Base-by-base conservation (phyloP, 1,140 invertebrate genomes). In the Lasaia peninsularis region DNA sequence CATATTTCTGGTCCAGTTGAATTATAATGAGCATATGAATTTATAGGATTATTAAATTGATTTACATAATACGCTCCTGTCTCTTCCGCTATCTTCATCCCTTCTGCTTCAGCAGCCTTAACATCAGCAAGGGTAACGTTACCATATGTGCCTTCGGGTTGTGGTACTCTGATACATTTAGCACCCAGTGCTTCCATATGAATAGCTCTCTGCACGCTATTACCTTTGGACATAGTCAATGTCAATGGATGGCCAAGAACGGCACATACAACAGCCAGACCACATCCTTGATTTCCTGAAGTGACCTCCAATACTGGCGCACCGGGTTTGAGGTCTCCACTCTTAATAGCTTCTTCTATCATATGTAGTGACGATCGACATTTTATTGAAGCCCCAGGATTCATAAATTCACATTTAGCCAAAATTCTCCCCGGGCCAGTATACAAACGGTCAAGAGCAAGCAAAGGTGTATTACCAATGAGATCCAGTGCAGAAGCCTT, bases 331-430 rank as follows among this genome's bases (percentile, higher is more conserved):
- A 88, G 54, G 7, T 70, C 58, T 10, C 85, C 82, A 24, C 51
- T 71, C 49, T 73, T 67, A 1, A 59, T 55, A 8, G 85, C 85
- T 18, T 70, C 64, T 18, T 71, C 52, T 54, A 88, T 75, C 85
- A 88, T 88, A 52, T 75, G 63, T 12, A 86, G 24, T 2, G 85
- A 83, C 5, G 85, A 86, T 2, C 85, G 72, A 40, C 77, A 78
- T 69, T 88, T 88, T 12, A 88, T 77, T 1, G 85, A 88, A 14
- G 78, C 85, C 49, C 82, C 85, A 2, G 85, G 85, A 34, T 88
- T 88, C 79, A 86, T 86, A 33, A 83, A 87, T 52, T 87, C 84
- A 67, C 84, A 87, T 80, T 87, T 87, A 0, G 70, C 82, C 20
- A 87, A 51, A 44, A 87, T 79, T 12, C 84, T 53, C 8, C 84